phyloP scores from a whole-genome alignment of 2,113 vertebrate genomes.

The Seriola dumerili region DNA sequence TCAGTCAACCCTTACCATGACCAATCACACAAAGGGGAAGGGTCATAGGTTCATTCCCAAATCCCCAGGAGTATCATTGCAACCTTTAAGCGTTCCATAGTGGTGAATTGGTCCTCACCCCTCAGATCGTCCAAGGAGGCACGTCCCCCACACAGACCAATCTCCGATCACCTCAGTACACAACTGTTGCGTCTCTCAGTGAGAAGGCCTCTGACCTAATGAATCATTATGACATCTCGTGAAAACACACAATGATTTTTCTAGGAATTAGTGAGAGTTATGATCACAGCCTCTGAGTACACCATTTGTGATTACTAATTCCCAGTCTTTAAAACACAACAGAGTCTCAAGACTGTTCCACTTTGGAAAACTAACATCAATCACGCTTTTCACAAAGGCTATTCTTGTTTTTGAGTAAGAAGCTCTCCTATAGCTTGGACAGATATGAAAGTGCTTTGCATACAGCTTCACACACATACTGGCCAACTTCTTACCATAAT shows the following conservation, averaged over 20 bases:
- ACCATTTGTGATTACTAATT: slow-evolving; percentile 22
- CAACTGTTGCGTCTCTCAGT: slow-evolving; percentile 43
- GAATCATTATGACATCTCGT: slow-evolving; percentile 34
- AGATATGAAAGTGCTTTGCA: slow-evolving; percentile 21
- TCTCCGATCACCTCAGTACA: slow-evolving; percentile 20
- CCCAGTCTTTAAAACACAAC: slow-evolving; percentile 32
- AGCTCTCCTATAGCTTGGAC: neutral
- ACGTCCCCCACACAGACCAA: neutral
- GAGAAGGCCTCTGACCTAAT: slow-evolving; percentile 35
- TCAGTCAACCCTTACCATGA: slow-evolving; percentile 55
- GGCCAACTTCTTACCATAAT: neutral
- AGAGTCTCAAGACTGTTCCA: slow-evolving; percentile 2
- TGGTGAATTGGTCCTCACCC: slow-evolving; percentile 46
- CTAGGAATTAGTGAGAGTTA: neutral
- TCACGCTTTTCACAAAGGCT: neutral
- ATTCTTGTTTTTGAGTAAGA: slow-evolving; percentile 16
- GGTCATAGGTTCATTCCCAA: slow-evolving; percentile 64
- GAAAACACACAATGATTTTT: slow-evolving; percentile 34
- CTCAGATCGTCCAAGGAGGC: slow-evolving; percentile 45
- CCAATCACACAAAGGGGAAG: slow-evolving; percentile 56
- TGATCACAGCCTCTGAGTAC: neutral
- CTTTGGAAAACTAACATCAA: slow-evolving; percentile 33
- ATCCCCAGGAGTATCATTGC: slow-evolving; percentile 56
- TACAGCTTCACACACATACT: slow-evolving; percentile 17
- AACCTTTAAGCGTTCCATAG: slow-evolving; percentile 45